Evolutionary conservation across 1,140 invertebrate genomes (phyloP), one percentile per base, ranked within the genome.

Genomic region (Anoplolepis gracilipes): DNA sequence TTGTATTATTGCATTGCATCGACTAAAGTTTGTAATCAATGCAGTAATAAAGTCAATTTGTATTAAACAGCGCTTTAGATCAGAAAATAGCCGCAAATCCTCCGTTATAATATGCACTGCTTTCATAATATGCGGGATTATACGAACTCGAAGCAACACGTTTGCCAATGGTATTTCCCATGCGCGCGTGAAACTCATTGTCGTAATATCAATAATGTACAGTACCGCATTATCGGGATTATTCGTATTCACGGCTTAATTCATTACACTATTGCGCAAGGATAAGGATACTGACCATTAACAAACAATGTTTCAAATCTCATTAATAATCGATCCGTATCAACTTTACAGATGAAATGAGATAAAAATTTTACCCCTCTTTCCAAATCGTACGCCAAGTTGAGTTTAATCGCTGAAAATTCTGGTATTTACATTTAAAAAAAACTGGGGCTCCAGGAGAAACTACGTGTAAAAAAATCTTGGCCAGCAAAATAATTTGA

Each of bases 61-160:
- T 61, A 82, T 82, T 82, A 82, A 82, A 82, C 67, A 73, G 67
- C 78, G 67, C 67, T 82, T 82, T 82, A 82, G 78, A 82, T 82
- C 78, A 82, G 78, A 82, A 82, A 82, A 82, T 82, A 33, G 67
- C 78, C 78, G 78, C 78, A 82, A 82, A 82, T 82, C 67, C 78
- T 42, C 25, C 67, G 49, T 69, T 73, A 82, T 82, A 73, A 82
- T 73, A 82, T 73, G 53, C 67, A n/a, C 78, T 59, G 53, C 67
- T 82, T 55, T 82, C 67, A 82, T 82, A 82, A 73, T 82, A 46
- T 39, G 67, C 11, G 19, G 36, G 67, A 82, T 82, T 82, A 82
- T 42, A 73, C 36, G 25, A 82, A 82, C 53, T 82, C 78, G 36
- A 82, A 73, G 78, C 78, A 82, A 73, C 67, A 70, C 78, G 67